phyloP scores from a whole-genome alignment of 2,113 vertebrate species.

The Oxyruncus cristatus region DNA sequence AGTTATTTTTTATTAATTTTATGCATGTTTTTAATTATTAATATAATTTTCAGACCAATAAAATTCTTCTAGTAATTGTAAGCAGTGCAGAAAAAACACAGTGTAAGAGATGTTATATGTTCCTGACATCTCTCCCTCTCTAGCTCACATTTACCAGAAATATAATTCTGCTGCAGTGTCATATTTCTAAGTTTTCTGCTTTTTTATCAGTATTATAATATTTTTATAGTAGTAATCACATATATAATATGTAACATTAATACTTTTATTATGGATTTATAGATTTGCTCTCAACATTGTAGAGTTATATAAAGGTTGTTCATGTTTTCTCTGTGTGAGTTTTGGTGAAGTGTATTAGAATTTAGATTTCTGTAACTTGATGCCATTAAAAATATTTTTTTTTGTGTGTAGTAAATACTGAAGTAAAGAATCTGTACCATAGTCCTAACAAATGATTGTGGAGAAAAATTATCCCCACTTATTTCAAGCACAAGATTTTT shows the following conservation, averaged over 20 bases:
- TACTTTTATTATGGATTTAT: background rate
- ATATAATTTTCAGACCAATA: background rate
- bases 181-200: background rate
- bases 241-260: background rate
- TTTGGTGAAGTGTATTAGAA: background rate
- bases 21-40: background rate
- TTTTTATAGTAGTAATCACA: background rate
- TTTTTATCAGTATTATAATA: background rate
- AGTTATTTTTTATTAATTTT: background rate
- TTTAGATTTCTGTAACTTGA: background rate
- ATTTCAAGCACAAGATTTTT: background rate
- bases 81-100: background rate
- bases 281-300: background rate
- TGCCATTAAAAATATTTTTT: background rate
- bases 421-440: background rate
- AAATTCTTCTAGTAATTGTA: background rate
- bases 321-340: background rate
- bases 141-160: background rate
- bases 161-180: background rate
- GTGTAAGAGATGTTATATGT: background rate
- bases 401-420: background rate
- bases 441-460: background rate
- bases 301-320: background rate
- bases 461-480: background rate
- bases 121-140: background rate